Evolutionary conservation across 2,888 invertebrate species (phyloP), one percentile per base, ranked within the genome.

Genomic region (Pachymerium ferrugineum): DNA sequence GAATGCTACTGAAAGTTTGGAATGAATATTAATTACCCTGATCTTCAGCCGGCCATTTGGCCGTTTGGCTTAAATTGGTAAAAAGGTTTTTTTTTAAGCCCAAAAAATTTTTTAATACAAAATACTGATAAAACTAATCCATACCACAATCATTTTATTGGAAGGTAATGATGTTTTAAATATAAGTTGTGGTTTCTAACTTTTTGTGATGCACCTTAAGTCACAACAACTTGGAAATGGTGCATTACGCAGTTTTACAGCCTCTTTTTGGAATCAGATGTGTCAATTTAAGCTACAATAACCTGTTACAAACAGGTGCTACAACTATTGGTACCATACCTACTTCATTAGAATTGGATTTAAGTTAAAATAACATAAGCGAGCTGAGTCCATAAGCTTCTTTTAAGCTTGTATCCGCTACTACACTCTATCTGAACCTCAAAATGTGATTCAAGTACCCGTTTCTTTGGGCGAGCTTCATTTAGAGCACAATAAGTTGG

Each of bases 291-390:
- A 90, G 90, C 42, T 83, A 93, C 81, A 95, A 95, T 79, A 86
- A 87, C 0, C 79, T 95, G 79, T 86, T 87, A 67, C 86, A 87
- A 73, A 87, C 95, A 28, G 90, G 89, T 78, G 89, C 91, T 0
- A 86, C 91, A 0, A 90, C 90, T 0, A 93, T 95, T 81, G 94
- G 94, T 0, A 87, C 89, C 92, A 0, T 94, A 94, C 78, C 94
- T 0, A 94, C 95, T 0, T 80, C 95, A 0, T 81, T 95, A 3
- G 88, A 90, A 72, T 80, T 96, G 77, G 88, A 93, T 81, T 94
- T 0, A 94, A 94, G 80, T 0, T 83, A 93, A 79, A 95, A 95
- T 79, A 89, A 90, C 75, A 82, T 95, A 2, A 86, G 87, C 0
- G 87, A 89, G 16, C 16, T 38, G 16, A 38, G n/a, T 16, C 38